A percentile compares a stretch with the other conserved stretches of the same genome.
phyloP scores from a whole-genome alignment of 92 coral and sea anemone species.

The Bergia puertoricense region DNA sequence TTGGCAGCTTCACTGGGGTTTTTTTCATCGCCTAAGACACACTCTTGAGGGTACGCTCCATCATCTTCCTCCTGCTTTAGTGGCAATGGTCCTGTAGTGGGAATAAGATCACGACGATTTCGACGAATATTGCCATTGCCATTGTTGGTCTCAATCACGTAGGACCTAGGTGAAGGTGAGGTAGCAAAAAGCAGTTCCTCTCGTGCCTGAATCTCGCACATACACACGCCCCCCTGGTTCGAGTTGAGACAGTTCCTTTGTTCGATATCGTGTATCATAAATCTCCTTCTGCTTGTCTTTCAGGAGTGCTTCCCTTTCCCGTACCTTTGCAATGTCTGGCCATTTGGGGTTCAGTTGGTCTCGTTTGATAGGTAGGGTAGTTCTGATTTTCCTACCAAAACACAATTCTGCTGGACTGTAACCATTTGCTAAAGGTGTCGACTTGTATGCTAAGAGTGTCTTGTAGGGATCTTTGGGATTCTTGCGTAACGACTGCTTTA shows the following conservation, averaged over 20 bases:
- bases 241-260: no score
- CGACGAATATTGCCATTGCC: no score
- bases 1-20: no score
- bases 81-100: no score
- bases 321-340: neutral
- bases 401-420: constrained; percentile 32
- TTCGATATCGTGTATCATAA: neutral
- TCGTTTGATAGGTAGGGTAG: neutral
- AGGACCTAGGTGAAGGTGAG: no score
- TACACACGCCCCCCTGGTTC: neutral
- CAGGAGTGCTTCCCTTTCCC: neutral
- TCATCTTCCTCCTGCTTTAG: no score
- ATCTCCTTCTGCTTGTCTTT: neutral
- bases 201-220: neutral
- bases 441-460: constrained; percentile 34
- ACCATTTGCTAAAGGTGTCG: constrained; percentile 36
- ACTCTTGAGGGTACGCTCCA: no score
- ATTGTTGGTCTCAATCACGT: no score
- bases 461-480: constrained; percentile 36
- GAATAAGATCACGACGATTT: no score
- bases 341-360: neutral
- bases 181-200: neutral
- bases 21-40: no score
- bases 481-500: constrained; percentile 15
- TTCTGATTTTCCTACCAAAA: neutral